Conservation (phyloP, 1,140 invertebrate genomes). For the Hermetia illucens region DNA sequence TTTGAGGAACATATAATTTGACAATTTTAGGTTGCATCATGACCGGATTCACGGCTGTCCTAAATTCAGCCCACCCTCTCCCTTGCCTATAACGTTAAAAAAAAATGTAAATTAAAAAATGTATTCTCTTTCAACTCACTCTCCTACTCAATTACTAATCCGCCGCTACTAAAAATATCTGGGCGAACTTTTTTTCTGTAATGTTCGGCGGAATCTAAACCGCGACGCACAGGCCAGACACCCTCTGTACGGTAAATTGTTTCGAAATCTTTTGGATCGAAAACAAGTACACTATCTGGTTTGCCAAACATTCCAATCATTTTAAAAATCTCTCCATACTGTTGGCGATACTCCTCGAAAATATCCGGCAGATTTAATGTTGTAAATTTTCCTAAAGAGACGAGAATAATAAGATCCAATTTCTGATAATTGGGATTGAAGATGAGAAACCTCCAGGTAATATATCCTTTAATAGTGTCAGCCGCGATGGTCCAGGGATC, state of each 20-base stretch:
- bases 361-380: too few species aligned
- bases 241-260: conserved; percentile 21
- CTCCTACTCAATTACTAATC: conserved; percentile 17
- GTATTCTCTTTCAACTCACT: conserved; percentile 9
- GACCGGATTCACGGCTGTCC: conserved; percentile 22
- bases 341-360: too few species aligned
- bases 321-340: conserved; percentile 17
- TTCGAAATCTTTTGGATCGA: conserved; percentile 22
- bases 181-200: conserved; percentile 14
- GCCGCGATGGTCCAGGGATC: too few species aligned
- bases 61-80: conserved; percentile 18
- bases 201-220: conserved; percentile 16
- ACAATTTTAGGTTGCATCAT: conserved; percentile 23
- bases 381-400: too few species aligned
- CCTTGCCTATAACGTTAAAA: conserved; percentile 6
- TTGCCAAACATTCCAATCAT: conserved; percentile 17
- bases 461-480: too few species aligned
- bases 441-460: too few species aligned
- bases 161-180: conserved; percentile 17
- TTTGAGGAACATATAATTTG: conserved; percentile 16
- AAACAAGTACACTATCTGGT: conserved; percentile 16
- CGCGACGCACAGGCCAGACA: conserved; percentile 17
- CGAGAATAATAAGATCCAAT: too few species aligned
- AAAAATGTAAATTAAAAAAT: background rate
- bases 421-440: too few species aligned